Conservation (phyloP, 2,113 vertebrate species). For the Entomyzon cyanotis region DNA sequence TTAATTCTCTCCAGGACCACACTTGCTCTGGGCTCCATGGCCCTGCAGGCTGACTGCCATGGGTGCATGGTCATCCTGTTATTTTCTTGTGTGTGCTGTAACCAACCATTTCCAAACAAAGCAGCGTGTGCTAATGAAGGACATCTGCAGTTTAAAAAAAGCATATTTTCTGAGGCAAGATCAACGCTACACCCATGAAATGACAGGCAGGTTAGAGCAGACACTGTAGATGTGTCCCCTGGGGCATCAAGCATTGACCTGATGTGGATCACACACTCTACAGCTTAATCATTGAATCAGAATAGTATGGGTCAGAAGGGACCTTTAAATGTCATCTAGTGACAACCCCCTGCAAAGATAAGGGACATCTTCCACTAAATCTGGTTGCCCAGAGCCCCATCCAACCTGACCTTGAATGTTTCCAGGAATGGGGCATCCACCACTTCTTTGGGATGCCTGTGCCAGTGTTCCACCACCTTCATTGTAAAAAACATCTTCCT, state of each 20-base stretch:
- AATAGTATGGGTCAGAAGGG: not conserved
- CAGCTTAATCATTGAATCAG: not conserved
- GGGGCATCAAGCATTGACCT: not conserved
- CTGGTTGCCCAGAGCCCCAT: not conserved
- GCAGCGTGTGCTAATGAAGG: not conserved
- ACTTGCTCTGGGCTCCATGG: not conserved
- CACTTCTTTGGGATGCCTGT: not conserved
- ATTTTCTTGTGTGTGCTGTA: not conserved
- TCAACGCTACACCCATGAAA: not conserved
- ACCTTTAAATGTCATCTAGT: not conserved
- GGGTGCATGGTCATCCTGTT: not conserved
- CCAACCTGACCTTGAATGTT: not conserved
- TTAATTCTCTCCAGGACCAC: not conserved
- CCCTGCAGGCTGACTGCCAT: not conserved
- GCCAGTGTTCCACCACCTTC: not conserved
- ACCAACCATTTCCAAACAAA: not conserved
- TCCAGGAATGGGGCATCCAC: not conserved
- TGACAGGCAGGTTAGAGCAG: constrained; percentile 17
- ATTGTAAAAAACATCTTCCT: not conserved
- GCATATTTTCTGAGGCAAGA: constrained; percentile 42
- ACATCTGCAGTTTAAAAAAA: constrained; percentile 50
- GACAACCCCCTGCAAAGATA: not conserved
- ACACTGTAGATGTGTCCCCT: not conserved
- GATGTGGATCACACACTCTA: not conserved
- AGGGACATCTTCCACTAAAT: not conserved